These are phyloP conservation scores for Megalops atlanticus DNA, from an alignment of 2,113 vertebrate species.

Conservation along the genomic window DNA sequence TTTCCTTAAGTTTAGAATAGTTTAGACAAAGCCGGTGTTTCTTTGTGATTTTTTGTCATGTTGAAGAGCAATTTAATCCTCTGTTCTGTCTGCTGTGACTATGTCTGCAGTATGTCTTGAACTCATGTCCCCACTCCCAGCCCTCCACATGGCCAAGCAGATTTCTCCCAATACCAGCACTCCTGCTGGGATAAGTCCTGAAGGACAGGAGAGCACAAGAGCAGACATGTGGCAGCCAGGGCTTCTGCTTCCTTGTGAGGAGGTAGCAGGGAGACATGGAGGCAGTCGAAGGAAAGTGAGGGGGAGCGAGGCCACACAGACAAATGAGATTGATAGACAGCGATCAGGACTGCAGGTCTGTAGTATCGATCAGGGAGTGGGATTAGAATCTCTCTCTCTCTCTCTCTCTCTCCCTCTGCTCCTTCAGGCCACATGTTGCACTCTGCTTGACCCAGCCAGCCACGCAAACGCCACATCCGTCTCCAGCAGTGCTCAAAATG, in stretches of 20 bases:
- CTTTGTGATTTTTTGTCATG: no score
- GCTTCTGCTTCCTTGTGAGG: background rate
- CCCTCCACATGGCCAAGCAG: background rate
- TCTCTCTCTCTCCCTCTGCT: constrained; percentile 53
- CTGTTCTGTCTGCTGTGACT: constrained; percentile 24
- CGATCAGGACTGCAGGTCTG: constrained; percentile 61
- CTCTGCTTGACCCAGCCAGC: constrained; percentile 68
- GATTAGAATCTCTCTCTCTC: constrained; percentile 61
- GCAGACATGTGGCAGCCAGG: background rate
- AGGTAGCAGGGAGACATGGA: background rate
- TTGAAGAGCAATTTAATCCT: no score
- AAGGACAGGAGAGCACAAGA: background rate
- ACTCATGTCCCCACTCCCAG: constrained; percentile 28
- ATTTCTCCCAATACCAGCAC: background rate
- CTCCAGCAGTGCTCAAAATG: constrained; percentile 28
- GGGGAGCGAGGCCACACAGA: constrained; percentile 28
- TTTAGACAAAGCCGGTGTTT: no score
- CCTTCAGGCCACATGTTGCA: constrained; percentile 70
- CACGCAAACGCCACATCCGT: constrained; percentile 24
- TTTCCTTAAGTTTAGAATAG: no score
- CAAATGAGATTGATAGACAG: constrained; percentile 61
- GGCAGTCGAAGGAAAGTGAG: background rate
- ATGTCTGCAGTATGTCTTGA: background rate
- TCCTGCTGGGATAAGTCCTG: background rate
- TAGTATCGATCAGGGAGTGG: constrained; percentile 65